Conservation (phyloP, 2,113 vertebrate species). For the Crotalus viridis region DNA sequence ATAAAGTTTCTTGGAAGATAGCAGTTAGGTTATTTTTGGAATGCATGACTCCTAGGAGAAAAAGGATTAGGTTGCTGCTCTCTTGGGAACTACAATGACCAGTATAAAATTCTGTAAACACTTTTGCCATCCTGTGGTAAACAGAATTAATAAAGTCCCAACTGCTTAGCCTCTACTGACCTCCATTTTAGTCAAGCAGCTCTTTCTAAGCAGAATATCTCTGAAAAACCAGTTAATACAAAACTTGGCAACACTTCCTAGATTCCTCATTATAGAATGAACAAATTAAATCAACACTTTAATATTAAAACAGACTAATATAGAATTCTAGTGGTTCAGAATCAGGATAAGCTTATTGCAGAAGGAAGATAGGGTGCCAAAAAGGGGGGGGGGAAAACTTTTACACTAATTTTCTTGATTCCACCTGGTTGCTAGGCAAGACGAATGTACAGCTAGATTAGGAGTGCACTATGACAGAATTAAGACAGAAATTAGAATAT, state of each 20-base stretch:
- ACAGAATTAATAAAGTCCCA: neutral
- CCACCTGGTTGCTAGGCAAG: neutral
- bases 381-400: accelerated
- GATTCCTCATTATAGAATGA: neutral
- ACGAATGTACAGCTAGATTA: neutral
- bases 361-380: neutral
- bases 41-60: neutral
- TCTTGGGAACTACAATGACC: neutral
- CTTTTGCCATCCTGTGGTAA: neutral
- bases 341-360: neutral
- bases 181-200: neutral
- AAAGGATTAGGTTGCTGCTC: neutral
- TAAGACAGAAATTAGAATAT: neutral
- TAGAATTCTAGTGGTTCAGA: neutral
- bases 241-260: neutral
- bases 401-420: neutral
- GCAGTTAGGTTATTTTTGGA: neutral
- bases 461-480: neutral
- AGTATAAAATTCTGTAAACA: neutral
- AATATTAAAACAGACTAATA: neutral
- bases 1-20: neutral
- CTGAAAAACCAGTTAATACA: neutral
- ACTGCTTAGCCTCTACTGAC: neutral
- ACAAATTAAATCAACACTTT: neutral
- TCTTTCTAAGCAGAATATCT: neutral